Base-by-base conservation (phyloP, 2,888 invertebrate genomes). In the Poecilobothrus nobilitatus region DNA sequence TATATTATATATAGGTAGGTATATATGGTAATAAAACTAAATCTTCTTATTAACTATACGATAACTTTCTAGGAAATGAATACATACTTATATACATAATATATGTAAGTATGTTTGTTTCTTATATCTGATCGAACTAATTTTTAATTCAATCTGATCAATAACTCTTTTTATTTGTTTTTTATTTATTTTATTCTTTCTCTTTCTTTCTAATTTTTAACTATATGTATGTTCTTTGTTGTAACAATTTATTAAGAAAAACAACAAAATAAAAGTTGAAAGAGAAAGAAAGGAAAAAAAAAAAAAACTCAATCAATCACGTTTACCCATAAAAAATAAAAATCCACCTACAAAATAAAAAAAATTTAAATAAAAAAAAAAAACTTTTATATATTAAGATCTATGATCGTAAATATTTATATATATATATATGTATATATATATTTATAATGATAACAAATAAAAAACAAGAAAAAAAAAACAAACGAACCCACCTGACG, bases 281-380 rank as follows among this genome's bases (percentile, higher is more conserved):
- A 53, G 53, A 53, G 15, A 53, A n/a, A 53, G 15, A 53, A 53
- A 53, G 27, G 2, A 18, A 53, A 53, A 53, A 53, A 15, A 53
- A 18, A 6, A 53, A 53, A 53, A 53, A 53, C 53, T 63, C 63
- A 63, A 63, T 63, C 63, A 63, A 63, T 63, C 63, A 63, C 63
- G 63, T 63, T 63, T 63, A 63, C 27, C 63, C 63, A 63, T 63
- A 63, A 63, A 63, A 63, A 63, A 18, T 63, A 63, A 53, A 53
- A 63, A 63, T 63, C 63, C 63, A 63, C 63, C 63, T 63, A 63
- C 63, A 63, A 63, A 27, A 62, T 62, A 62, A 21, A 21, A 62
- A 62, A 21, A 21, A 61, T n/a, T 18, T n/a, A 61, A 61, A 27
- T 27, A 61, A n/a, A 61, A 61, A 61, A 61, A 61, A 61, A 61